These are phyloP conservation scores for Choristoneura fumiferana DNA, from an alignment of 1,140 invertebrate species.

Conservation along the genomic window DNA sequence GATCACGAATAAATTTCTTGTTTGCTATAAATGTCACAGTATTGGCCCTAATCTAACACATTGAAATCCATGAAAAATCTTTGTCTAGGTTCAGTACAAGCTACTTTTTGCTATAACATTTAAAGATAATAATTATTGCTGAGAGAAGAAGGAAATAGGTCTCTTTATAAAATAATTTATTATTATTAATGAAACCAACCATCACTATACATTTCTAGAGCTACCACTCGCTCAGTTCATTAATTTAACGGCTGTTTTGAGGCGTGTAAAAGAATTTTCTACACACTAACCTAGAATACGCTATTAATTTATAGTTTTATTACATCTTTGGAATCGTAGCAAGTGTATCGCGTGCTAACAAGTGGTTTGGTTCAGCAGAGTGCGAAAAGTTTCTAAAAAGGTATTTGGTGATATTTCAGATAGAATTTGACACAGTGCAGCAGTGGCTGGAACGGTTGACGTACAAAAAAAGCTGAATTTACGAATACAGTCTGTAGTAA, in stretches of 20 bases:
- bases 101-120: too few relatives aligned
- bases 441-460: background rate
- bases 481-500: too few relatives aligned
- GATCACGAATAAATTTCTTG: too few relatives aligned
- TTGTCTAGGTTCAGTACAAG: too few relatives aligned
- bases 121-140: too few relatives aligned
- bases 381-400: slow-evolving; percentile 14
- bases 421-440: background rate
- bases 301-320: slow-evolving; percentile 20
- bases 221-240: background rate
- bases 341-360: slow-evolving; percentile 16
- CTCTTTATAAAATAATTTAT: too few relatives aligned
- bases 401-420: slow-evolving; percentile 1
- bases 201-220: background rate
- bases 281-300: slow-evolving; percentile 24
- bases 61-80: too few relatives aligned
- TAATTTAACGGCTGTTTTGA: slow-evolving; percentile 20
- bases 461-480: too few relatives aligned
- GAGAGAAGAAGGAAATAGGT: too few relatives aligned
- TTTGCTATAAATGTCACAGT: too few relatives aligned
- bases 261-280: slow-evolving; percentile 23
- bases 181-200: background rate
- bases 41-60: too few relatives aligned
- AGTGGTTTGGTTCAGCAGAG: background rate
- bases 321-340: slow-evolving; percentile 19